phyloP scores from a whole-genome alignment of 2,888 invertebrate species.

The Drosophila pseudotalamancana region DNA sequence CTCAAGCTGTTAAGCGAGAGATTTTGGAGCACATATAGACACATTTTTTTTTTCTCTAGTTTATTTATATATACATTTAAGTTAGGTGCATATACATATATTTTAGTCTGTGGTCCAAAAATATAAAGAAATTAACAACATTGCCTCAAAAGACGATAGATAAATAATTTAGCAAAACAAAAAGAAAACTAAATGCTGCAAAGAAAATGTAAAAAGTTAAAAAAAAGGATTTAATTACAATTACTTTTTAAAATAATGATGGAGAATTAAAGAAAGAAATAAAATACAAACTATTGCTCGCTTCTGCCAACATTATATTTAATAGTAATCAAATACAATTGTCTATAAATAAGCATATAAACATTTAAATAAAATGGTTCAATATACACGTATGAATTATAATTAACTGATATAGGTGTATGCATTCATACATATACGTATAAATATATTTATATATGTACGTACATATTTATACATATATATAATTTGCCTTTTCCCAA shows the following conservation, averaged over 20 bases:
- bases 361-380: constrained; percentile 17
- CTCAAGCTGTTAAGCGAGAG: constrained; percentile 3
- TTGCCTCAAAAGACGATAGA: constrained; percentile 31
- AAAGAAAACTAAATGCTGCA: not conserved
- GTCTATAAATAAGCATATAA: constrained; percentile 22
- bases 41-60: constrained; percentile 24
- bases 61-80: constrained; percentile 51
- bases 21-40: not conserved
- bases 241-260: constrained; percentile 3
- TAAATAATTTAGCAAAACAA: constrained; percentile 18
- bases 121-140: constrained; percentile 26
- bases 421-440: too few relatives aligned
- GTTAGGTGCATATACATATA: constrained; percentile 31
- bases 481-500: constrained; percentile 12
- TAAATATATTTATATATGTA: constrained; percentile 1
- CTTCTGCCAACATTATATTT: constrained; percentile 65
- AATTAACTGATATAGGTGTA: too few relatives aligned
- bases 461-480: constrained; percentile 25
- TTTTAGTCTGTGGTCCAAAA: constrained; percentile 51
- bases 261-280: constrained; percentile 5
- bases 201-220: constrained; percentile 20
- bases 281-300: constrained; percentile 65
- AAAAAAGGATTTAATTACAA: constrained; percentile 21
- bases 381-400: constrained; percentile 17
- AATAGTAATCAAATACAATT: constrained; percentile 36